phyloP scores from a whole-genome alignment of 2,888 invertebrate genomes.

The Boloria euphrosyne region DNA sequence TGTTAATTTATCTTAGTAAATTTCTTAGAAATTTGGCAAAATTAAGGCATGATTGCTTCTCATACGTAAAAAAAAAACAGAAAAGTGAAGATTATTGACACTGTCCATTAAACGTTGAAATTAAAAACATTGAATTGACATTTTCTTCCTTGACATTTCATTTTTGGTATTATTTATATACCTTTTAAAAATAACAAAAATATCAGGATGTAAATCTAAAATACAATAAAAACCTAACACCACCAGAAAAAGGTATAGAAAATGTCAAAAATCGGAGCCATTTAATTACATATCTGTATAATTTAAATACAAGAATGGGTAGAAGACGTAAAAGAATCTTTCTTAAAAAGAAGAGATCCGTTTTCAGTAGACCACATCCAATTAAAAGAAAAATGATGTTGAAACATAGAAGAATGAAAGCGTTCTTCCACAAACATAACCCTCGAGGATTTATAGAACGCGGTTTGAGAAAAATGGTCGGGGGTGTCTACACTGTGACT shows the following conservation, averaged over 20 bases:
- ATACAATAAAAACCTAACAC: constrained; percentile 1
- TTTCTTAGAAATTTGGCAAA: not conserved
- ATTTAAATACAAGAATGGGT: constrained; percentile 50
- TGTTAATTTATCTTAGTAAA: not conserved
- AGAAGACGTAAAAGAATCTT: constrained; percentile 57
- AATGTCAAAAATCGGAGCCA: not conserved
- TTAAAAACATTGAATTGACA: constrained; percentile 25
- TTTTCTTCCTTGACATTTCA: constrained; percentile 15
- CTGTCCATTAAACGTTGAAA: constrained; percentile 27
- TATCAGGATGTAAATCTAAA: constrained; percentile 31
- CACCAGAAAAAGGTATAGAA: constrained; percentile 1
- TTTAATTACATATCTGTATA: not conserved
- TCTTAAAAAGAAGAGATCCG: constrained; percentile 58
- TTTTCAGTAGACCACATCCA: constrained; percentile 65
- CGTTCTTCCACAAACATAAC: constrained; percentile 60
- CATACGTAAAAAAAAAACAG: not conserved
- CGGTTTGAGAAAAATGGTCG: constrained; percentile 58
- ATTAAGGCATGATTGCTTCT: not conserved
- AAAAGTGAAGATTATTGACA: constrained; percentile 1
- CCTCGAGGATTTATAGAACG: constrained; percentile 51
- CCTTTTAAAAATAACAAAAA: constrained; percentile 19
- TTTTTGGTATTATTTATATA: not conserved
- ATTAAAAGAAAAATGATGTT: constrained; percentile 62
- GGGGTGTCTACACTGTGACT: constrained; percentile 60
- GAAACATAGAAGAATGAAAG: constrained; percentile 57